Base-by-base conservation (phyloP, 1,140 invertebrate genomes). In the Leptoteleia sp. region DNA sequence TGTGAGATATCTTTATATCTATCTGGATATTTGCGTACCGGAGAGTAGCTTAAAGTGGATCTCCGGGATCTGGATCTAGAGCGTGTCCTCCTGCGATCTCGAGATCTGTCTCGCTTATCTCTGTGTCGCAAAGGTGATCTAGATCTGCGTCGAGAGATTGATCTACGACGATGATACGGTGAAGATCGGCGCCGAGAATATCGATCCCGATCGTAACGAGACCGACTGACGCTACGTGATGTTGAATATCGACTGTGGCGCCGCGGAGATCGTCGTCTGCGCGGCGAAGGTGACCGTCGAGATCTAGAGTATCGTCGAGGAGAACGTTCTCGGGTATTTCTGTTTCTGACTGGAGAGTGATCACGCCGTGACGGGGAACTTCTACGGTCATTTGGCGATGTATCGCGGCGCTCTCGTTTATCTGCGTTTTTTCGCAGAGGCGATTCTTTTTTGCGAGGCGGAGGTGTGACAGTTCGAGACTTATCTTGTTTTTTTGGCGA, bases 41-140 rank as follows among this genome's bases (percentile, higher is more conserved):
- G 93, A 0, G 93, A 93, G 79, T 93, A 93, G 55, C 92, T 93
- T 52, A 93, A 85, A 55, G 90, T 91, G 1, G 91, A 92, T n/a
- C 91, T 85, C 73, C 90, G 89, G 38, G 54, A 89, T 71, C 33
- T 89, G 85, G 81, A 84, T 4, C 81, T 75, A 85, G 80, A 84
- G 0, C 82, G 71, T 0, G 84, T 81, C 42, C 43, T 81, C 8
- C 78, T 81, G 11, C 81, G 82, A 1, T 84, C 81, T 3, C 84
- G 61, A 3, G 85, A 85, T 15, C 79, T 50, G 0, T 83, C 83
- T 3, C 82, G 67, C 0, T 81, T 83, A 6, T 80, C 82, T 1
- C 76, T 76, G 9, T 77, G 62, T 17, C 70, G 22, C 1, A 33
- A 1, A 1, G 50, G 72, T 1, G 82, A 82, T 8, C 72, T 31